These are phyloP conservation scores for Frankliniella fusca DNA, from an alignment of 2,888 invertebrate genomes.

Conservation along the genomic window DNA sequence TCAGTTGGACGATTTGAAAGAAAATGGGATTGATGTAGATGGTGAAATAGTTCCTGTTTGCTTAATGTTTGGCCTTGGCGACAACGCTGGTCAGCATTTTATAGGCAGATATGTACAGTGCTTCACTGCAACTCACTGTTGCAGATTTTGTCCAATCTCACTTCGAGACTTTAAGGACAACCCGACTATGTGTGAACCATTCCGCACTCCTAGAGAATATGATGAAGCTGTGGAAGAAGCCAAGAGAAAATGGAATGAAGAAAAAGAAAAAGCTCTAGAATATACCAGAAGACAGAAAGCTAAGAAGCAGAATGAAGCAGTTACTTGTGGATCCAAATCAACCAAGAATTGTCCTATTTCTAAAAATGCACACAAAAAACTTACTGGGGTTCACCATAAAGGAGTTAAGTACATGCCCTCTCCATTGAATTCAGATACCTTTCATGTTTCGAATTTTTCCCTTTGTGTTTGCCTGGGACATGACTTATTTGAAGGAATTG, in stretches of 20 bases:
- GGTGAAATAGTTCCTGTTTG: background rate
- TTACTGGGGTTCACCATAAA: too few relatives aligned
- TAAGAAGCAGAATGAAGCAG: too few relatives aligned
- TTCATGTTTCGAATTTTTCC: too few relatives aligned
- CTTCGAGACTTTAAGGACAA: background rate
- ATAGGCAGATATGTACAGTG: background rate
- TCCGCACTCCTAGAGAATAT: background rate
- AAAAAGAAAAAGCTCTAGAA: background rate
- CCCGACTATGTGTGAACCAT: background rate
- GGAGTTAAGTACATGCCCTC: too few relatives aligned
- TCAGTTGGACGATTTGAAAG: background rate
- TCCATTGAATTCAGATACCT: too few relatives aligned
- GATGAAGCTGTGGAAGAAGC: background rate
- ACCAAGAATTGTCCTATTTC: too few relatives aligned
- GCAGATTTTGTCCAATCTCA: background rate
- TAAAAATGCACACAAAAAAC: too few relatives aligned
- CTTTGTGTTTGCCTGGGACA: too few relatives aligned
- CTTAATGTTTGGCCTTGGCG: background rate
- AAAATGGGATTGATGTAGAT: background rate
- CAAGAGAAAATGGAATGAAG: background rate
- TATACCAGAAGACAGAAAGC: too few relatives aligned
- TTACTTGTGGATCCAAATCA: too few relatives aligned
- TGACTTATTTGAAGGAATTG: too few relatives aligned
- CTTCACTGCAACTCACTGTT: background rate
- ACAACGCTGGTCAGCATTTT: background rate